phyloP scores from a whole-genome alignment of 1,140 invertebrate species.

The Pollicipes pollicipes region DNA sequence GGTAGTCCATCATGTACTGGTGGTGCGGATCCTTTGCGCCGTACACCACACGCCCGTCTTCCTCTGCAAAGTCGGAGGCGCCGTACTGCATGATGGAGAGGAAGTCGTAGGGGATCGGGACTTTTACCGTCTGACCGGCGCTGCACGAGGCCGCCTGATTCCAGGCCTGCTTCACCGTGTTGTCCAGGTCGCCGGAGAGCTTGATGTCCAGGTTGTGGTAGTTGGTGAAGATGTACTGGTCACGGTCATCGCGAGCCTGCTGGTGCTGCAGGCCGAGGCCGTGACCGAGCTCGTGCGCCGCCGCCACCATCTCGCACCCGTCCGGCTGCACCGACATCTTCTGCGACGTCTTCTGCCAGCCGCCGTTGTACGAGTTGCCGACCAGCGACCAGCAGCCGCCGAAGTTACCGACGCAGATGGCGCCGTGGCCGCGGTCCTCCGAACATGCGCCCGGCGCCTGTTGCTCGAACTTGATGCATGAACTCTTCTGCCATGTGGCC shows the following conservation, averaged over 20 bases:
- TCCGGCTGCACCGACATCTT: not conserved
- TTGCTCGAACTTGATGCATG: not conserved
- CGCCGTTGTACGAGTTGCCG: not conserved
- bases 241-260: not conserved
- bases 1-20: not conserved
- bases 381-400: not conserved
- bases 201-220: not conserved
- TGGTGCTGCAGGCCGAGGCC: not conserved
- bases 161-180: not conserved
- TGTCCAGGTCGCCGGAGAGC: not conserved
- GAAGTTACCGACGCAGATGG: not conserved
- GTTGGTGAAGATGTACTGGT: not conserved
- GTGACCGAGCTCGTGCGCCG: not conserved
- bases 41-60: not conserved
- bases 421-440: not conserved
- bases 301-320: not conserved
- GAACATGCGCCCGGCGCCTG: not conserved
- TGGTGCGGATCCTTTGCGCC: not conserved
- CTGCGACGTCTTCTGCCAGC: not conserved
- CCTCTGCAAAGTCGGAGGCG: not conserved
- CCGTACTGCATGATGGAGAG: not conserved
- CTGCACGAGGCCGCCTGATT: not conserved
- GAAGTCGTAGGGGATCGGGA: not conserved
- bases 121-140: not conserved
- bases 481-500: not conserved